Evolutionary conservation across 2,888 invertebrate species (phyloP).

Genomic region (Catocala nupta): DNA sequence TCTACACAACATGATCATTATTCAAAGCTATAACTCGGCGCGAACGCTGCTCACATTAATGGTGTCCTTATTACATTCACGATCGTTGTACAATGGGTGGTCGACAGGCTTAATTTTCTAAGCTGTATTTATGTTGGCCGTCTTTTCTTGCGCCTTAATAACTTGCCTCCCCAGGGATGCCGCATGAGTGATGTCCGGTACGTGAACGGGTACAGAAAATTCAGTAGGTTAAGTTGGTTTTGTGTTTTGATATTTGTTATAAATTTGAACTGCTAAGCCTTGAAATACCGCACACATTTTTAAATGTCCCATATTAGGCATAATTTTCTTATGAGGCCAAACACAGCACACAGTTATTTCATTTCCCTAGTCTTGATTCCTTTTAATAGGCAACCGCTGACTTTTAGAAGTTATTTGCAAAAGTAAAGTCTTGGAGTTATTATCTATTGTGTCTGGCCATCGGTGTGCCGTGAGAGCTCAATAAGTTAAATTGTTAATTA

Average conservation of each 20-base stretch:
- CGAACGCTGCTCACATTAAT: slow-evolving; percentile 15
- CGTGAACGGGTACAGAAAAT: slow-evolving; percentile 13
- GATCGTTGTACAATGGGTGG: slow-evolving; percentile 37
- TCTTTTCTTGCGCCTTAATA: slow-evolving; percentile 61
- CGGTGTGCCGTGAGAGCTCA: too few relatives aligned
- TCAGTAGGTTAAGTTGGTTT: not conserved
- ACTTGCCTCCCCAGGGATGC: slow-evolving; percentile 52
- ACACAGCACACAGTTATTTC: too few relatives aligned
- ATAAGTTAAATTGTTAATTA: too few relatives aligned
- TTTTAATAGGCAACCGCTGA: too few relatives aligned
- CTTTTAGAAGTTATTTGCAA: too few relatives aligned
- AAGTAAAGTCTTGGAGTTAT: too few relatives aligned
- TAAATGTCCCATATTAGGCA: too few relatives aligned
- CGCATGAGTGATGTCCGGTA: slow-evolving; percentile 48
- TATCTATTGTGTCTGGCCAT: too few relatives aligned
- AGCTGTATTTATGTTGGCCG: slow-evolving; percentile 46
- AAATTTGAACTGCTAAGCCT: too few relatives aligned
- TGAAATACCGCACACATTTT: too few relatives aligned
- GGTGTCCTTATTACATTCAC: slow-evolving; percentile 21
- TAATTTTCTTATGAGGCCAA: too few relatives aligned
- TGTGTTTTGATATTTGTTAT: not conserved
- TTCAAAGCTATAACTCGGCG: not conserved
- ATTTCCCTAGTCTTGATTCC: too few relatives aligned
- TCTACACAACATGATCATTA: not conserved
- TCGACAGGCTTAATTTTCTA: slow-evolving; percentile 44